Conservation (phyloP, 2,113 vertebrate genomes). For the Glaucomys volans region DNA sequence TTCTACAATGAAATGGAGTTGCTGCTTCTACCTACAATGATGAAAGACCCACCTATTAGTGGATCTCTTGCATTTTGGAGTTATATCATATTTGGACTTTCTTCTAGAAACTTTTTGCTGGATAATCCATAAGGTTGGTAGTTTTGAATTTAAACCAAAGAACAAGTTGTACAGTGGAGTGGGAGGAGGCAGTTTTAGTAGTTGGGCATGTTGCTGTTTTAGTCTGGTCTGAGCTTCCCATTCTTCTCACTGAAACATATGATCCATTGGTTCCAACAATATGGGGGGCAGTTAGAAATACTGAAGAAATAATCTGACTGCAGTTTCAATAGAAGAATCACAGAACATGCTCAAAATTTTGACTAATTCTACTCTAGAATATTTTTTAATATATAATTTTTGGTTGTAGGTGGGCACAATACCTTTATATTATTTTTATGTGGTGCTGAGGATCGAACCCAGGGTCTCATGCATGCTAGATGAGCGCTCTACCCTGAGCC, state of each 20-base stretch:
- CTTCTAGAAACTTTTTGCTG: background rate
- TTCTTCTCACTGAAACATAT: background rate
- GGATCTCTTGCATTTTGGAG: background rate
- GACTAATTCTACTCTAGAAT: background rate
- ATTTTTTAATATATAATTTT: no score
- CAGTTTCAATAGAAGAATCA: background rate
- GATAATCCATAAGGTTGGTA: background rate
- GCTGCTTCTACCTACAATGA: background rate
- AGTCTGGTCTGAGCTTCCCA: background rate
- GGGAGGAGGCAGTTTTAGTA: background rate
- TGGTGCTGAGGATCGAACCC: no score
- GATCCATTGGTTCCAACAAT: background rate
- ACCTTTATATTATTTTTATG: no score
- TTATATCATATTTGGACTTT: background rate
- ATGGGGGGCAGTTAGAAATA: background rate
- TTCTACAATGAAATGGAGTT: background rate
- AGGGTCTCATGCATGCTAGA: no score
- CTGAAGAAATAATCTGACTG: background rate
- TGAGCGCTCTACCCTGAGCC: no score
- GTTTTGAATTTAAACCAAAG: background rate
- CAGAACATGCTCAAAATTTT: background rate
- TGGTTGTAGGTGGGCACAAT: no score
- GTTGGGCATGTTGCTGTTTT: background rate
- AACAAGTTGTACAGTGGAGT: background rate
- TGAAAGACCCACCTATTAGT: background rate